Base-by-base conservation (phyloP, 1,140 invertebrate genomes). In the Rhagoletis pomonella region DNA sequence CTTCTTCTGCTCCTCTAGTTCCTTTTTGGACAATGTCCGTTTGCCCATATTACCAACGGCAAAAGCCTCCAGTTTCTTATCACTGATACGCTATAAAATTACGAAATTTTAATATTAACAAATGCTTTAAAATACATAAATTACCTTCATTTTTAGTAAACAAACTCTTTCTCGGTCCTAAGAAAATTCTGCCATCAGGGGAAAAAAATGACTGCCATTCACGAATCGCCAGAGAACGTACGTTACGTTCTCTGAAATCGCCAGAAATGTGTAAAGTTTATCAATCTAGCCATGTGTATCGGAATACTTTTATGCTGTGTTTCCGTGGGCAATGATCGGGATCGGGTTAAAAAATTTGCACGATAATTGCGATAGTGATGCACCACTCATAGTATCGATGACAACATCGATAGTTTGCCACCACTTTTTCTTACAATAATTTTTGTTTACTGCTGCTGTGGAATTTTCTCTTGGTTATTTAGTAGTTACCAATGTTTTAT, bases 1-100 rank as follows among this genome's bases (percentile, higher is more conserved):
- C 93, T 98, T 98, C 87, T 96, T 95, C 86, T 96, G 95, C 89
- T 98, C 97, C 91, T 98, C 97, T 10, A 97, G 93, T 93, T 98
- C 98, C 89, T 96, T 96, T 93, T 98, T 98, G 59, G 97, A 97
- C 88, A 97, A 92, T 65, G 95, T 94, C 86, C 97, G 95, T 92
- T 97, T 96, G 42, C 96, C 96, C 96, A 98, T 97, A 42, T 96
- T 95, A 39, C 96, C 96, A 89, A 97, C 96, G n/a, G 96, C 96
- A 93, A 97, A 97, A 10, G 96, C 96, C 91, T 97, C 97, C 59
- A 97, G 93, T 92, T 97, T 97, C 90, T 96, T 96, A 91, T 96
- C 95, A 86, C 95, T 94, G 86, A 96, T 96, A 93, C 95, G 94
- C 95, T 96, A 87, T 4, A 90, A 10, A 89, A 59, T 60, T 14